Conservation (phyloP, 2,113 vertebrate species). For the Paraplagusia blochii region DNA sequence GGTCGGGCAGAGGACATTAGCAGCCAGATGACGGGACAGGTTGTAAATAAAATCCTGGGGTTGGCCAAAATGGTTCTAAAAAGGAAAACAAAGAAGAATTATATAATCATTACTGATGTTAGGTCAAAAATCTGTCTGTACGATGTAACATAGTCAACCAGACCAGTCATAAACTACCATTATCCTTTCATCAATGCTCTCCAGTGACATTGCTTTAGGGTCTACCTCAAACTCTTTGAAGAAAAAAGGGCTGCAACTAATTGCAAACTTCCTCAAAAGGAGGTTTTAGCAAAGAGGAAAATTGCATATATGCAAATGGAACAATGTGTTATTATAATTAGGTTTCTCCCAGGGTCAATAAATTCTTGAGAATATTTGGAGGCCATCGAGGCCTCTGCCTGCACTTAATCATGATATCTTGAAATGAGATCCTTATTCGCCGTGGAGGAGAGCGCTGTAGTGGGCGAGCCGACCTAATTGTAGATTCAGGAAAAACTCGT, state of each 20-base stretch:
- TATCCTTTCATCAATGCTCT: not conserved
- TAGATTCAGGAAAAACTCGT: conserved; percentile 59
- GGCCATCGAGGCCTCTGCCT: conserved; percentile 47
- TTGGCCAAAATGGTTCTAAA: conserved; percentile 1
- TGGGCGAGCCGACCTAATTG: conserved; percentile 42
- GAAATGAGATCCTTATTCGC: conserved; percentile 45
- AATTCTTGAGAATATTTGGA: conserved; percentile 53
- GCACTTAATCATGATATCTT: conserved; percentile 61
- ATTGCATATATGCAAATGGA: conserved; percentile 34
- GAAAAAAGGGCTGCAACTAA: not conserved
- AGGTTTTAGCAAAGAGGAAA: conserved; percentile 11
- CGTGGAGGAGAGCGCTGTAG: conserved; percentile 34
- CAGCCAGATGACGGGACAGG: conserved; percentile 34
- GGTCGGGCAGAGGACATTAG: conserved; percentile 21
- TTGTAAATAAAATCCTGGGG: conserved; percentile 36
- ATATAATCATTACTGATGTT: not conserved
- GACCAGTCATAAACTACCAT: not conserved
- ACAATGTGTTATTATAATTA: conserved; percentile 63
- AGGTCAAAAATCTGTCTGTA: not conserved
- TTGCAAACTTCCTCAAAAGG: conserved; percentile 4
- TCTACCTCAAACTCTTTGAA: conserved; percentile 1
- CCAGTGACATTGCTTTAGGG: not conserved
- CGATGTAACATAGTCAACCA: too few species aligned
- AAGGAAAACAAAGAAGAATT: not conserved
- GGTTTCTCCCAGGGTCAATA: conserved; percentile 52